These are phyloP conservation scores for Gisinianus flammeolus DNA, from an alignment of 2,888 invertebrate genomes.

Conservation along the genomic window DNA sequence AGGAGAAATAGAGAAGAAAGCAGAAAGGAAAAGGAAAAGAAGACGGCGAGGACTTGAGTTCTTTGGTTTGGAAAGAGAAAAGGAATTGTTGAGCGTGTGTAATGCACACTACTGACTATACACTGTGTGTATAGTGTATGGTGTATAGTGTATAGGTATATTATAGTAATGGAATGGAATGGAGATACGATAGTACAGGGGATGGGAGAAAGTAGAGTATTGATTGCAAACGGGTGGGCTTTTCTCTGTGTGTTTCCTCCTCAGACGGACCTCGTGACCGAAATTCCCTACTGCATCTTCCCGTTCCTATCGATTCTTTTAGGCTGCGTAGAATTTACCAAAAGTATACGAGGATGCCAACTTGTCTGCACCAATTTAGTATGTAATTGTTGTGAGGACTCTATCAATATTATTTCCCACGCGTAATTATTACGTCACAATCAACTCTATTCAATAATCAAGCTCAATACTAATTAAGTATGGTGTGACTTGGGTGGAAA, in stretches of 20 bases:
- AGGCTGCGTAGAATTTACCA: conserved; percentile 58
- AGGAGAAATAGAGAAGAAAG: conserved; percentile 40
- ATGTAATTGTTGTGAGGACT: conserved; percentile 27
- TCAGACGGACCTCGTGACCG: conserved; percentile 53
- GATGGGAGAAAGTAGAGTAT: conserved; percentile 42
- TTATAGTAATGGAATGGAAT: background rate
- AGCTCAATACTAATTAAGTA: background rate
- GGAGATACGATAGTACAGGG: conserved; percentile 23
- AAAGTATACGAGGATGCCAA: conserved; percentile 48
- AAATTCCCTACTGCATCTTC: conserved; percentile 58
- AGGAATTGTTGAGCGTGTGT: background rate
- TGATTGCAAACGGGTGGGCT: conserved; percentile 43
- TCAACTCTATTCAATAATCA: background rate
- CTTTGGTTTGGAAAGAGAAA: background rate
- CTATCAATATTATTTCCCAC: conserved; percentile 15
- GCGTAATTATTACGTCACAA: background rate
- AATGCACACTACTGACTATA: too few relatives aligned
- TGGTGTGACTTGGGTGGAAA: background rate
- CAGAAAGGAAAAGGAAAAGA: conserved; percentile 47
- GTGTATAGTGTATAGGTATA: background rate
- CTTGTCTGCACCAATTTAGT: conserved; percentile 49
- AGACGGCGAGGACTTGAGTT: background rate
- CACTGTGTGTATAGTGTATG: background rate
- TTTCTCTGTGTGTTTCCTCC: conserved; percentile 29
- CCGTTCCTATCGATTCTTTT: conserved; percentile 57